A percentile compares a stretch with the other conserved stretches of the same genome.
phyloP scores from a whole-genome alignment of 2,797 vertebrate genomes.

The Pantherophis vulpinus region DNA sequence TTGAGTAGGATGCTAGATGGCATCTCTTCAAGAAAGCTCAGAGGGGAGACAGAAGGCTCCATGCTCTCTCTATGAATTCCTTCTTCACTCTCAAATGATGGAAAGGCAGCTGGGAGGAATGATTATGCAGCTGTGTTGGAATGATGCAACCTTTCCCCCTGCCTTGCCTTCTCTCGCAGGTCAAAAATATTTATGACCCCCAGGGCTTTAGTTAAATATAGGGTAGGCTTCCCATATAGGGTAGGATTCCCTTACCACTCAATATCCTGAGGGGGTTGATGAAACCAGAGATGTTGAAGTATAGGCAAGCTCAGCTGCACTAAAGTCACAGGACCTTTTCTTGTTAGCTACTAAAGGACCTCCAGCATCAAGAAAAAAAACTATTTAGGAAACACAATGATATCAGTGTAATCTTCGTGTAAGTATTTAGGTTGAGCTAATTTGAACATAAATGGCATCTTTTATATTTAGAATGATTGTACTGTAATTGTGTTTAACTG shows the following conservation, averaged over 20 bases:
- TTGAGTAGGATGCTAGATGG: neutral
- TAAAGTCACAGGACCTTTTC: neutral
- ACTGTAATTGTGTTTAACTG: neutral
- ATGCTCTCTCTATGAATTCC: neutral
- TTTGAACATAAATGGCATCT: neutral
- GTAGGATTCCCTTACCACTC: neutral
- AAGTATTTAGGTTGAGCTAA: neutral
- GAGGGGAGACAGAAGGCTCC: neutral
- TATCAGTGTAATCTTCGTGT: neutral
- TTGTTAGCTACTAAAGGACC: neutral
- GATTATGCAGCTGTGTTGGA: slow-evolving; percentile 1
- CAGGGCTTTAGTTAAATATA: slow-evolving; percentile 7
- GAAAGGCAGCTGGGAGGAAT: neutral
- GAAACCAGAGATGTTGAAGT: slow-evolving; percentile 1
- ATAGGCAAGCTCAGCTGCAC: neutral
- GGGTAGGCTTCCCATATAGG: neutral
- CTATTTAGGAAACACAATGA: neutral
- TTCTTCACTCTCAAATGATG: neutral
- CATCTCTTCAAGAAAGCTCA: neutral
- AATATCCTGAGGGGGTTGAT: slow-evolving; percentile 1
- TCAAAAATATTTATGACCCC: slow-evolving; percentile 1
- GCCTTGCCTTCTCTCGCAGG: neutral
- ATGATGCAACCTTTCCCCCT: neutral
- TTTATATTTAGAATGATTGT: neutral
- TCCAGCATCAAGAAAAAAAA: neutral